Evolutionary conservation across 1,140 invertebrate species (phyloP).

Genomic region (Macrocentrus cingulum): DNA sequence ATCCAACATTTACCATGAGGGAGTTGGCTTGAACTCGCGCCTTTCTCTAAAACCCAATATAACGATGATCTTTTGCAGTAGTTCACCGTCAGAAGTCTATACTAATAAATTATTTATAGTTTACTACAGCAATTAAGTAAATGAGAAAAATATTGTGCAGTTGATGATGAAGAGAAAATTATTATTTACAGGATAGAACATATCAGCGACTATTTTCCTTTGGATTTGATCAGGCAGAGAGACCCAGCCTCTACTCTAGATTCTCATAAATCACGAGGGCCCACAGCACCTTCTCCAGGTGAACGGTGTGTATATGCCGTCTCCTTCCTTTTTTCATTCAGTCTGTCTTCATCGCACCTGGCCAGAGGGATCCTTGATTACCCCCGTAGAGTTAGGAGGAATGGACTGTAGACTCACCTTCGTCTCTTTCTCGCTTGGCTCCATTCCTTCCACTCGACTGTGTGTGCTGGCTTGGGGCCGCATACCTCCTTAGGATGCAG

Average conservation of each 20-base stretch:
- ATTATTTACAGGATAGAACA: too few relatives aligned
- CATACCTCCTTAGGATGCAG: slow-evolving; percentile 55
- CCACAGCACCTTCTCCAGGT: neutral
- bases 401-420: slow-evolving; percentile 38
- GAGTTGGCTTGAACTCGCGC: slow-evolving; percentile 2
- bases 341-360: neutral
- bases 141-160: too few relatives aligned
- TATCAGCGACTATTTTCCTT: too few relatives aligned
- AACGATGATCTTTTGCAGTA: slow-evolving; percentile 16
- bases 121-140: too few relatives aligned
- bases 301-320: slow-evolving; percentile 11
- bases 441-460: slow-evolving; percentile 47
- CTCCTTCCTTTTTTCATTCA: neutral
- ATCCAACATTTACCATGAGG: slow-evolving; percentile 32
- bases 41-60: slow-evolving; percentile 6
- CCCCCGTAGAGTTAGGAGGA: slow-evolving; percentile 31
- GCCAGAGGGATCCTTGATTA: slow-evolving; percentile 14
- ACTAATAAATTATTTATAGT: too few relatives aligned
- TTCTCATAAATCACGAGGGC: slow-evolving; percentile 4
- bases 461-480: slow-evolving; percentile 34
- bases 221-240: too few relatives aligned
- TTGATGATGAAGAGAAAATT: neutral
- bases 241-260: neutral
- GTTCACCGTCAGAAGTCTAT: neutral
- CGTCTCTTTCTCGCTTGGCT: slow-evolving; percentile 31